Base-by-base conservation (phyloP, 2,113 vertebrate genomes). In the Melanotaenia duboulayi region DNA sequence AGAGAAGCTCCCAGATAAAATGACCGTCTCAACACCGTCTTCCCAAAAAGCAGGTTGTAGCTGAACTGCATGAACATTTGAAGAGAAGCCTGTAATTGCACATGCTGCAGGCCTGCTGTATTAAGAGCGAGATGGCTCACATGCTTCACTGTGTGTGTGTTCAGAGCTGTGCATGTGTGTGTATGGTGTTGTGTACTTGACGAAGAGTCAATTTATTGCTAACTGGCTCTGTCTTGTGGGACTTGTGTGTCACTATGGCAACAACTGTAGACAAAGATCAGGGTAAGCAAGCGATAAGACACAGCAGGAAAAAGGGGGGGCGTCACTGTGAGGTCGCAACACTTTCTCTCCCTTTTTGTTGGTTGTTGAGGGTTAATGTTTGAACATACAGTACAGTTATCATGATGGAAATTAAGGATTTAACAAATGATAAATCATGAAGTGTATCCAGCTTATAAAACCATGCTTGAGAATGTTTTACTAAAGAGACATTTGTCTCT, bases 161-260 rank as follows among this genome's bases (percentile, higher is more conserved):
- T 22, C 46, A 32, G 25, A n/a, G 63, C 58, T 60, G 59, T 52
- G 63, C 37, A 46, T 62, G 54, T 65, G 59, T 23, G 32, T 44
- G 58, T 48, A 35, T 50, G 28, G 8, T 12, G 24, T 20, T 16
- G 48, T 44, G 76, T 40, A 59, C 6, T 11, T 60, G 64, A 48
- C 42, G 44, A 35, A 23, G 55, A 79, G 75, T 80, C 67, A 72
- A 80, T 86, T 84, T 78, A 56, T 71, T 67, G 71, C 51, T 86
- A 67, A 71, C 65, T 42, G 74, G 66, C 65, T 40, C 3, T 0
- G 58, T 86, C 87, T 82, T 58, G 0, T 74, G 76, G 80, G 86
- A 77, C 25, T 54, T 10, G 50, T 44, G 64, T 55, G 64, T 55
- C 40, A 55, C 64, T 55, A 66, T 66, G 51, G 64, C 51, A 66